Conservation (phyloP, 2,888 invertebrate species). For the Tachina fera region DNA sequence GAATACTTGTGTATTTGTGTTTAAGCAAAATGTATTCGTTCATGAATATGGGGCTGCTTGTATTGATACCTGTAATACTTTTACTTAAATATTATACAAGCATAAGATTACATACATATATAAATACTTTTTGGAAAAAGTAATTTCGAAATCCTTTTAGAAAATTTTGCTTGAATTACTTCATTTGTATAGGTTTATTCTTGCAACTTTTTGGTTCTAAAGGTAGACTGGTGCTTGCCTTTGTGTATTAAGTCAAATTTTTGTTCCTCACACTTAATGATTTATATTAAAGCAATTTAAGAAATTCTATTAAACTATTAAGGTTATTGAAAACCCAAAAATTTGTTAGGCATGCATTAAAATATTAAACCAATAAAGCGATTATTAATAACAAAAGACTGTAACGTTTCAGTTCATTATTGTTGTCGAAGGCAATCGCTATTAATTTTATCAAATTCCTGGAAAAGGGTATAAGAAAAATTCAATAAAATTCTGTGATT, state of each 20-base stretch:
- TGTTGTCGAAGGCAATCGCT: too few species aligned
- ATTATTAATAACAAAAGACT: too few species aligned
- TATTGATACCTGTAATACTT: constrained; percentile 54
- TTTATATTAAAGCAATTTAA: constrained; percentile 12
- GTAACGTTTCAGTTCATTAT: too few species aligned
- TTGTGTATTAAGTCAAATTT: constrained; percentile 14
- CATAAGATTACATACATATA: not conserved
- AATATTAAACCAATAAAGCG: too few species aligned
- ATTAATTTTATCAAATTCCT: too few species aligned
- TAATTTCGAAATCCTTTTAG: constrained; percentile 34
- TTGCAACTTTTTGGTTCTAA: not conserved
- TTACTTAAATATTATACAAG: not conserved
- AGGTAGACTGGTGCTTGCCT: not conserved
- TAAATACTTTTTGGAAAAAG: constrained; percentile 33
- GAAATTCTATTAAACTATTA: not conserved
- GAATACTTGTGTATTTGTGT: constrained; percentile 49
- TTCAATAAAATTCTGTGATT: too few species aligned
- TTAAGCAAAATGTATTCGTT: constrained; percentile 27
- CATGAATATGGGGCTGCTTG: not conserved
- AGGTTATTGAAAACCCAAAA: too few species aligned
- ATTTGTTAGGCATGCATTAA: too few species aligned
- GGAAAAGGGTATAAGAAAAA: too few species aligned
- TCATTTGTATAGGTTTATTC: not conserved
- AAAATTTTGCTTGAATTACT: constrained; percentile 8
- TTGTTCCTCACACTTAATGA: constrained; percentile 26